Percentiles rank a stretch among this genome's conserved stretches.
Conservation (phyloP, 2,797 vertebrate species). For the Hafferia zeledoni region DNA sequence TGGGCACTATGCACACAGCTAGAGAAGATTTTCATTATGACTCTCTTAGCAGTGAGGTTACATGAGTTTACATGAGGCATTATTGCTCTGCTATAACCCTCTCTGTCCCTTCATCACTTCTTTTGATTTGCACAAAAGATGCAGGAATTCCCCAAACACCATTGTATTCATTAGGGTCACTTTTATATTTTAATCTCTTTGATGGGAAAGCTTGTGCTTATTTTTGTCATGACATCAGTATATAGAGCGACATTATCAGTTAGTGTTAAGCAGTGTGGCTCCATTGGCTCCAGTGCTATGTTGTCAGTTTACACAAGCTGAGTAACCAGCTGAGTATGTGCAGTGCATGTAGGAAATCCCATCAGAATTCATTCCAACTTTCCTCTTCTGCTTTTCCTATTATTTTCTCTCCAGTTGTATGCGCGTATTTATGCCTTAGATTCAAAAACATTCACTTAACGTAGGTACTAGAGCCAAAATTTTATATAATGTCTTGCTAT, state of each 20-base stretch:
- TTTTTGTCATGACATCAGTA: neutral
- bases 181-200: constrained; percentile 11
- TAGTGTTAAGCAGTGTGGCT: neutral
- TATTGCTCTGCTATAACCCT: neutral
- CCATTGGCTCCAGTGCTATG: neutral
- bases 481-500: neutral
- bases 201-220: neutral
- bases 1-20: neutral
- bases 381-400: constrained; percentile 18
- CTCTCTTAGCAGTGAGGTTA: neutral
- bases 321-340: neutral
- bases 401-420: neutral
- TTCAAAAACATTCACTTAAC: neutral
- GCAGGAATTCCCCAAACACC: neutral
- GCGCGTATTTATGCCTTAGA: neutral
- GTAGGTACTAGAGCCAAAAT: neutral
- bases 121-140: constrained; percentile 2
- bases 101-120: neutral
- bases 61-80: neutral
- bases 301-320: neutral
- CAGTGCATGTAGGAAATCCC: constrained; percentile 2
- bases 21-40: constrained; percentile 24
- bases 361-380: constrained; percentile 10
- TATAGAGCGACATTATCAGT: neutral
- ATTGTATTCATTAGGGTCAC: neutral